A percentile compares a stretch with the other conserved stretches of the same genome.
These are phyloP conservation scores for Danio aesculapii DNA, from an alignment of 2,797 vertebrate genomes.

Conservation along the genomic window DNA sequence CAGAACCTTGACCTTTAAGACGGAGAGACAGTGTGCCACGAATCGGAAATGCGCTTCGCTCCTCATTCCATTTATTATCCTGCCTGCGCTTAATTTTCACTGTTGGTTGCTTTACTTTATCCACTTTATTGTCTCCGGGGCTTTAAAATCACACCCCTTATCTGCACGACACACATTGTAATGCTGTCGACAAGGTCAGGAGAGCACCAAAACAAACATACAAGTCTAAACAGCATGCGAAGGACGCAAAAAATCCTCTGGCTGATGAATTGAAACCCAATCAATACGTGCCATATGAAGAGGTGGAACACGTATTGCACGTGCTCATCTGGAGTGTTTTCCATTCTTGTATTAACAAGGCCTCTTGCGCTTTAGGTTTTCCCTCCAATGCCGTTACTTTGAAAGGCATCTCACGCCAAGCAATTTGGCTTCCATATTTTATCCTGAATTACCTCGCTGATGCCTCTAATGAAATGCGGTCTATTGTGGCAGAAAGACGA, in stretches of 20 bases:
- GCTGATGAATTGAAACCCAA: constrained; percentile 32
- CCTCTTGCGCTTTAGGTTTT: constrained; percentile 48
- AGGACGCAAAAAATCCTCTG: constrained; percentile 16
- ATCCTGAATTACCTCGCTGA: constrained; percentile 68
- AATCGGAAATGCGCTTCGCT: constrained; percentile 5
- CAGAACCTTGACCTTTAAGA: constrained; percentile 59
- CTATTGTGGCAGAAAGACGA: constrained; percentile 34
- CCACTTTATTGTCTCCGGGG: constrained; percentile 9
- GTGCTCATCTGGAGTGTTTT: constrained; percentile 49
- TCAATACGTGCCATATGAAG: constrained; percentile 50
- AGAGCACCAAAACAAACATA: background rate
- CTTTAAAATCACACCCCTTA: constrained; percentile 34
- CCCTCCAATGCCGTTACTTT: constrained; percentile 59
- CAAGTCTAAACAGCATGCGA: background rate
- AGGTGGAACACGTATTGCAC: constrained; percentile 28
- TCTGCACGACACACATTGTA: constrained; percentile 42
- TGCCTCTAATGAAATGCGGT: constrained; percentile 69
- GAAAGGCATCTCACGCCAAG: constrained; percentile 65
- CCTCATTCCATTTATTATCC: background rate
- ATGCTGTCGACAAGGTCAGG: constrained; percentile 35
- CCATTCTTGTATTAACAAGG: constrained; percentile 58
- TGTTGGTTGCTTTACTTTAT: constrained; percentile 34
- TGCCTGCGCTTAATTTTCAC: constrained; percentile 3
- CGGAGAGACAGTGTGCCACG: constrained; percentile 3
- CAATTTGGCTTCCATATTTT: constrained; percentile 71